These are phyloP conservation scores for Anisognathus igniventris DNA, from an alignment of 2,797 vertebrate genomes.

Conservation along the genomic window DNA sequence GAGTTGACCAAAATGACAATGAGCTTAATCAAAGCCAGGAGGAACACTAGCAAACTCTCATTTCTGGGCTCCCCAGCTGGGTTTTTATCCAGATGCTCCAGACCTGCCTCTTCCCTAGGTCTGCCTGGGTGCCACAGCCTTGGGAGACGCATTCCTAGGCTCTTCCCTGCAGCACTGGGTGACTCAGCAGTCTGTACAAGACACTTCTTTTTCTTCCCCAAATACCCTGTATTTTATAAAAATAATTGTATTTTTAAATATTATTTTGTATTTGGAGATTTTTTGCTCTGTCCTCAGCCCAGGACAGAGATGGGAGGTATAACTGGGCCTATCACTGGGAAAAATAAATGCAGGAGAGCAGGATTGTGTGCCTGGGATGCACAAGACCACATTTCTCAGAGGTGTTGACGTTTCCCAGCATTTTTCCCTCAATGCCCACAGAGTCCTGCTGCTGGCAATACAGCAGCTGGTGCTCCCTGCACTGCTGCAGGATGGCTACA, in stretches of 20 bases:
- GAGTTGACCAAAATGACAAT: slow-evolving; percentile 60
- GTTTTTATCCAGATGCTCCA: background rate
- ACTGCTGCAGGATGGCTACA: background rate
- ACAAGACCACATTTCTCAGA: background rate
- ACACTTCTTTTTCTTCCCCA: fast-evolving
- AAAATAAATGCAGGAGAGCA: background rate
- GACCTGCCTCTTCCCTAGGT: background rate
- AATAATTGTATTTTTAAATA: background rate
- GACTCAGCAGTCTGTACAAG: background rate
- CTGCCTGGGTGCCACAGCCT: background rate
- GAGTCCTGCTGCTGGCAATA: background rate
- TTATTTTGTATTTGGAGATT: background rate
- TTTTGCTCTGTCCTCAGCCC: background rate
- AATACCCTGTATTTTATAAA: background rate
- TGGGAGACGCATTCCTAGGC: background rate
- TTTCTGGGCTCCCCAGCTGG: background rate
- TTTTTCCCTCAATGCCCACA: background rate
- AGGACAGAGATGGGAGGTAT: background rate
- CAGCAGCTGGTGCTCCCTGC: background rate
- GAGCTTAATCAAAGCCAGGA: slow-evolving; percentile 63
- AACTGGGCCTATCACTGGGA: background rate
- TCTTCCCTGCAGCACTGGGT: background rate
- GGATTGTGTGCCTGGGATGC: background rate
- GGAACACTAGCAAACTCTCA: background rate
- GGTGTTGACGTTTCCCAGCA: background rate